Evolutionary conservation across 2,888 invertebrate species (phyloP).

Genomic region (Eupithecia abbreviata): DNA sequence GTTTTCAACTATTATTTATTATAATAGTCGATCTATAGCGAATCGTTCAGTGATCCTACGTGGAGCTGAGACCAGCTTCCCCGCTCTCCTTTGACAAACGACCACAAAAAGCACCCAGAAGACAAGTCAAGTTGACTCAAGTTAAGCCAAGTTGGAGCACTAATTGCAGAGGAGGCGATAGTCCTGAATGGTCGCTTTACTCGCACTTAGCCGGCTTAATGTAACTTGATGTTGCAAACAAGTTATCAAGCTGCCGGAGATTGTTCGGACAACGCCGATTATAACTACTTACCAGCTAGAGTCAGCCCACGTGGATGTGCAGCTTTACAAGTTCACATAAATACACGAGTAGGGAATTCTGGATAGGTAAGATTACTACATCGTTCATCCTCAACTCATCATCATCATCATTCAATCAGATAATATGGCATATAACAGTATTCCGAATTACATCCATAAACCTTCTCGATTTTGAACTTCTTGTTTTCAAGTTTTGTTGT

Average conservation of each 20-base stretch:
- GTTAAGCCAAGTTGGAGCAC: constrained; percentile 10
- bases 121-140: background rate
- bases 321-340: background rate
- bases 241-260: constrained; percentile 12
- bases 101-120: constrained; percentile 3
- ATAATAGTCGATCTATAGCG: too few relatives aligned
- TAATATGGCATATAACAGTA: background rate
- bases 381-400: background rate
- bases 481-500: background rate
- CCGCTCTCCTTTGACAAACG: constrained; percentile 11
- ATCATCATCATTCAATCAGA: too few relatives aligned
- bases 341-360: background rate
- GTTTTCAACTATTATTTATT: too few relatives aligned
- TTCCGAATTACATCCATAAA: background rate
- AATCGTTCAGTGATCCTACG: too few relatives aligned
- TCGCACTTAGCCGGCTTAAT: constrained; percentile 25
- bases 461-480: background rate
- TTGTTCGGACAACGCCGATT: constrained; percentile 9
- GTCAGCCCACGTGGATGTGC: background rate
- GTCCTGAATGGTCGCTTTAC: constrained; percentile 22
- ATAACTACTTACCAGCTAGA: background rate
- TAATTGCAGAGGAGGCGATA: constrained; percentile 18
- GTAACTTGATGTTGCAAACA: constrained; percentile 22
- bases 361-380: background rate
- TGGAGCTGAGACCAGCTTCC: background rate